phyloP scores from a whole-genome alignment of 1,140 invertebrate species.

The Maconellicoccus hirsutus region DNA sequence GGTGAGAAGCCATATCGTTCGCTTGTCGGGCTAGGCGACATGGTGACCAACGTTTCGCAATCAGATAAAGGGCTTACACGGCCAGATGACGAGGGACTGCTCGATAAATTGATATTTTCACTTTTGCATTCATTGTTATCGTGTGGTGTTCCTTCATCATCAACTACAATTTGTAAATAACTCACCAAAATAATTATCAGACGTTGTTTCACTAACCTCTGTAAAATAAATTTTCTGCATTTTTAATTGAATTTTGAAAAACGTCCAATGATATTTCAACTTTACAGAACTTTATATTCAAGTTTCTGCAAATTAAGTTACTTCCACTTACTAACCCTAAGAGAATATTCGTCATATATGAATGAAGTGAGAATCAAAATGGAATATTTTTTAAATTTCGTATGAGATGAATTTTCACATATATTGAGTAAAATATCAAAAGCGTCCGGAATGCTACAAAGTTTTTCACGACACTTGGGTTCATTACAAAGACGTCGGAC shows the following conservation, averaged over 20 bases:
- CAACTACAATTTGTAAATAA: background rate
- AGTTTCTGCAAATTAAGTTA: background rate
- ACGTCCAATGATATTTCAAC: too few relatives aligned
- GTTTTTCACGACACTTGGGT: background rate
- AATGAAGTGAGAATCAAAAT: background rate
- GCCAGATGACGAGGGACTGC: conserved; percentile 11
- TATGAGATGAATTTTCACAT: background rate
- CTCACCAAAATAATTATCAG: background rate
- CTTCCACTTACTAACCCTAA: background rate
- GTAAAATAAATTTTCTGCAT: background rate
- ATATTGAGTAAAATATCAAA: background rate
- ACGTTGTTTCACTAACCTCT: background rate
- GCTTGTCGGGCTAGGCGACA: background rate
- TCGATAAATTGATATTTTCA: background rate
- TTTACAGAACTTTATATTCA: too few relatives aligned
- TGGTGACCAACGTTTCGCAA: background rate
- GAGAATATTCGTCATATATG: background rate
- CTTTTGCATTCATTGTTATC: background rate
- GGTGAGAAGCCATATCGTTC: background rate
- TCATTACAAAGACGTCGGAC: background rate
- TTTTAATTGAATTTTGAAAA: background rate
- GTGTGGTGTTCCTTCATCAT: background rate
- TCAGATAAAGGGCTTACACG: background rate
- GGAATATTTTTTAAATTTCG: conserved; percentile 10
- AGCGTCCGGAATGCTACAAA: background rate